Evolutionary conservation across 2,797 vertebrate genomes (phyloP), one percentile per base, ranked within the genome.

Genomic region (Gorsachius magnificus): DNA sequence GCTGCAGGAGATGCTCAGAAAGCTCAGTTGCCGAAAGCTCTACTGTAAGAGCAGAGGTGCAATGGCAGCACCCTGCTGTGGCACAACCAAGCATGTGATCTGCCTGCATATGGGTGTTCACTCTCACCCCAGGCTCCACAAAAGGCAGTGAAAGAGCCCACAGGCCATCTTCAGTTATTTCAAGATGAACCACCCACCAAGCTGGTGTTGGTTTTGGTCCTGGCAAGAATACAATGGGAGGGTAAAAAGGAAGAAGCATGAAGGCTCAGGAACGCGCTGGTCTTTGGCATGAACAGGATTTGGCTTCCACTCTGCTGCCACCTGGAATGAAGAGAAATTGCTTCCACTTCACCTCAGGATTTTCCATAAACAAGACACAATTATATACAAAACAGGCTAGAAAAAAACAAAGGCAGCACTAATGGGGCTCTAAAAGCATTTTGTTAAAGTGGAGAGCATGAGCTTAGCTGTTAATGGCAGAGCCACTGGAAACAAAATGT

Each of bases 281-380:
- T 69, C 85, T 81, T 87, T 90, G 92, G 51, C 82, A 76, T 41
- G 20, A 69, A 63, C 51, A 53, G 89, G 35, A 89, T 95, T 96
- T 97, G 93, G 93, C 89, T 96, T 91, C 72, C 58, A 38, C 24
- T 81, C 82, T 83, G 71, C 69, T 75, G 87, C 92, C 96, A 95
- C 93, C 87, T 96, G 96, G 93, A 92, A 89, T 7, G 82, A 89
- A 63, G 69, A 92, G 87, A 95, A 94, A 95, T 95, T 90, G 87
- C 93, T 96, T 96, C 93, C 92, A 91, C 94, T 96, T 94, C 89
- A 94, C 92, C 86, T 95, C 92, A 72, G 92, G n/a, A 90, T 96
- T 96, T 94, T 94, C 51, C 41, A 91, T 87, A 86, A 94, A 88
- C 66, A 88, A 94, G 92, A 80, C 83, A 95, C 69, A 80, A 93